phyloP scores from a whole-genome alignment of 2,113 vertebrate species.

The Onychostoma macrolepis region DNA sequence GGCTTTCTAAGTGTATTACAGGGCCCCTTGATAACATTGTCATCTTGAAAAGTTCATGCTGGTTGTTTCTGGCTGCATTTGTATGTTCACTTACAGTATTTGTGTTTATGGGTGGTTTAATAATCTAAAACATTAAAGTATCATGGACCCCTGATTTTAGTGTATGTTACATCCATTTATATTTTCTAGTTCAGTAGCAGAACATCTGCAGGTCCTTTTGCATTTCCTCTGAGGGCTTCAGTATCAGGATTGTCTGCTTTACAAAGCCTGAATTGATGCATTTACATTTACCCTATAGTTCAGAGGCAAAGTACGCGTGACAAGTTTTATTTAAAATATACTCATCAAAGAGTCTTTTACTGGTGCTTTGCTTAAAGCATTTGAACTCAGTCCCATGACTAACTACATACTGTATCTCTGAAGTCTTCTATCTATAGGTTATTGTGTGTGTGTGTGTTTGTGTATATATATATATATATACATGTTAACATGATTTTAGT shows the following conservation, averaged over 20 bases:
- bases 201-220: not conserved
- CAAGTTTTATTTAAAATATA: not conserved
- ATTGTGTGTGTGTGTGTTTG: no score
- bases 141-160: not conserved
- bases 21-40: not conserved
- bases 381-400: constrained; percentile 2
- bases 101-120: not conserved
- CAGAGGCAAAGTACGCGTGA: constrained; percentile 9
- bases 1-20: not conserved
- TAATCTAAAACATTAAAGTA: not conserved
- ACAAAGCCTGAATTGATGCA: not conserved
- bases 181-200: not conserved
- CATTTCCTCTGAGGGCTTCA: not conserved
- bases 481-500: no score
- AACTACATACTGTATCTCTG: not conserved
- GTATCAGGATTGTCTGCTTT: not conserved
- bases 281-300: not conserved
- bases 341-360: not conserved
- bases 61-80: not conserved
- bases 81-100: not conserved
- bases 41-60: not conserved
- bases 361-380: not conserved
- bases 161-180: not conserved
- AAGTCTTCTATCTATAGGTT: no score
- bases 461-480: no score